Evolutionary conservation across 2,797 vertebrate genomes (phyloP).

Genomic region (Buphagus erythrorhynchus): DNA sequence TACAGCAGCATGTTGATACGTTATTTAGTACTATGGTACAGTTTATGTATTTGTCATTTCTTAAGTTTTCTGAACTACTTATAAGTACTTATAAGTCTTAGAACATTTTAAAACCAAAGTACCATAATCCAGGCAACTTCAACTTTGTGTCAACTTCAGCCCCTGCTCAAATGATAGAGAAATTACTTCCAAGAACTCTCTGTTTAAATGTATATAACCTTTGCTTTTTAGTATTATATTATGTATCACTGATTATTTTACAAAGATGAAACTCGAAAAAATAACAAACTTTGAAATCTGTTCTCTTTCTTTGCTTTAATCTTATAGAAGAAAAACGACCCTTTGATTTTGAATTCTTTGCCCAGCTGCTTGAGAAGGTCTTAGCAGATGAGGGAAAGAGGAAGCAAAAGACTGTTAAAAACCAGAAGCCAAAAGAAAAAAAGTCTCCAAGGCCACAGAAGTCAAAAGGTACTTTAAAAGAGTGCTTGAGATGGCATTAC

Average conservation of each 20-base stretch:
- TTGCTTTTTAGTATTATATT: neutral
- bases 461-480: constrained; percentile 75
- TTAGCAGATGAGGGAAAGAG: constrained; percentile 85
- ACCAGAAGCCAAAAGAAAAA: constrained; percentile 72
- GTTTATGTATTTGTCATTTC: neutral
- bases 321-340: constrained; percentile 87
- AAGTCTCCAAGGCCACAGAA: constrained; percentile 68
- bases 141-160: neutral
- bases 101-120: neutral
- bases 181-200: neutral
- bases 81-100: no score
- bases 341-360: constrained; percentile 94
- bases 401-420: constrained; percentile 81
- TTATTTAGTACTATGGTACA: neutral
- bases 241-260: neutral
- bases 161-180: neutral
- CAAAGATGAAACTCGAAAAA: neutral
- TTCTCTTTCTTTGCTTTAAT: constrained; percentile 43
- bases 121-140: neutral
- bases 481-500: neutral
- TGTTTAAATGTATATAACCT: neutral
- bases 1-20: neutral
- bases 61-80: neutral
- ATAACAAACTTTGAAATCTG: neutral
- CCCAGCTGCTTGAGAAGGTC: constrained; percentile 88